A percentile compares a stretch with the other conserved stretches of the same genome.
Evolutionary conservation across 2,113 vertebrate species (phyloP).

Genomic region (Conger conger): DNA sequence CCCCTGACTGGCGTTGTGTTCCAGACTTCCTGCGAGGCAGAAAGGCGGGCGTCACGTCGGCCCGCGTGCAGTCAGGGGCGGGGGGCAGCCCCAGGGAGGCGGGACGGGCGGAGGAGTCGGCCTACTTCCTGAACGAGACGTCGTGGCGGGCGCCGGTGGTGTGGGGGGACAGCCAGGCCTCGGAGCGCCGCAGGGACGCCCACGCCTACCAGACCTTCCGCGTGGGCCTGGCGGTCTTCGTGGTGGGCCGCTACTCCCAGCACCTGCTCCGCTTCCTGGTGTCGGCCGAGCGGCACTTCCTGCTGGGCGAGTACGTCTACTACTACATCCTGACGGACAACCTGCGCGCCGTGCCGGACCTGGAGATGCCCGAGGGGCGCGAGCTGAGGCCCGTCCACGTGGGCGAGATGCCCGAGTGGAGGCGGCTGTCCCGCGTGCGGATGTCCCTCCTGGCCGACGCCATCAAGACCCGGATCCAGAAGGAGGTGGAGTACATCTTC

Average conservation of each 20-base stretch:
- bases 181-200: slow-evolving; percentile 53
- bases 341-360: slow-evolving; percentile 49
- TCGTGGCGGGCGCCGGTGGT: slow-evolving; percentile 75
- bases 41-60: slow-evolving; percentile 27
- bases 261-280: slow-evolving; percentile 61
- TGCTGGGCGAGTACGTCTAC: slow-evolving; percentile 63
- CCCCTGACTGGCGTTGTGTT: slow-evolving; percentile 20
- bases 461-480: slow-evolving; percentile 47
- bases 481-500: slow-evolving; percentile 66
- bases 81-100: not conserved
- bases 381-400: slow-evolving; percentile 57
- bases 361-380: slow-evolving; percentile 55
- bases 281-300: slow-evolving; percentile 69
- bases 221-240: slow-evolving; percentile 65
- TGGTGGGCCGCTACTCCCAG: slow-evolving; percentile 67
- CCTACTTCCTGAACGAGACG: slow-evolving; percentile 50
- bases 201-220: slow-evolving; percentile 59
- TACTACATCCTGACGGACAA: slow-evolving; percentile 75
- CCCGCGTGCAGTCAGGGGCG: slow-evolving; percentile 26
- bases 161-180: slow-evolving; percentile 73
- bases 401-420: slow-evolving; percentile 63
- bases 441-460: slow-evolving; percentile 60
- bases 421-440: slow-evolving; percentile 54
- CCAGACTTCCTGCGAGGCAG: slow-evolving; percentile 57
- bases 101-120: not conserved